Base-by-base conservation (phyloP, 2,113 vertebrate species). In the Martes martes region DNA sequence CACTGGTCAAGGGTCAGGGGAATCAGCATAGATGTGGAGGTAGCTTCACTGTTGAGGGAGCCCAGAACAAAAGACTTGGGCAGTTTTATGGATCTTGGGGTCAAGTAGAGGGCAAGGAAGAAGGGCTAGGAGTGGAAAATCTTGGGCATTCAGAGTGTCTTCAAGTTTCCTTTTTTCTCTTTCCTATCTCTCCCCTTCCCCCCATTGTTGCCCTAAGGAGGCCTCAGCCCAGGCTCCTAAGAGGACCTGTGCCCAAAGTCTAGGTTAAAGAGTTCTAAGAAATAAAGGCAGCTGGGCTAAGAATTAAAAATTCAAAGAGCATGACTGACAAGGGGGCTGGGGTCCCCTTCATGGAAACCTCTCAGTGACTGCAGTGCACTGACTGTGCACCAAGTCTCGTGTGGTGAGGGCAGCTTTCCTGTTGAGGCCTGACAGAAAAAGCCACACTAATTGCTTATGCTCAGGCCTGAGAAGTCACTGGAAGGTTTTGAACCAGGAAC, bases 151-250 rank as follows among this genome's bases (percentile, higher is more conserved):
- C 24, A 73, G 31, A 87, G 31, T 57, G 10, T 42, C 19, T 74
- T 65, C 28, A 95, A 31, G 45, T 13, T 65, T 33, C n/a, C n/a
- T 39, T 1, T 24, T 21, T 57, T 63, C 15, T 73, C 59, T 15
- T 61, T 9, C 3, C 11, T 0, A 3, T 9, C 16, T 42, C 23
- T 11, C 2, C 23, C 11, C 6, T 11, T 7, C 47, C 1, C 42
- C 7, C 11, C 42, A 50, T 59, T 28, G 24, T 28, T 45, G 39
- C 24, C 39, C 39, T 24, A 45, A 57, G 24, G 13, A 65, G 24
- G 2, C 31, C 19, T 26, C 16, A 78, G 18, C 11, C 19, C 15
- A 71, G 55, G 14, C 1, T 61, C 13, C 16, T 31, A 87, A 71
- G 21, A 86, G 7, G 15, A 47, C 9, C 28, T 82, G 5, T 36